phyloP scores from a whole-genome alignment of 1,140 invertebrate species.

The Nixonia krombeini region DNA sequence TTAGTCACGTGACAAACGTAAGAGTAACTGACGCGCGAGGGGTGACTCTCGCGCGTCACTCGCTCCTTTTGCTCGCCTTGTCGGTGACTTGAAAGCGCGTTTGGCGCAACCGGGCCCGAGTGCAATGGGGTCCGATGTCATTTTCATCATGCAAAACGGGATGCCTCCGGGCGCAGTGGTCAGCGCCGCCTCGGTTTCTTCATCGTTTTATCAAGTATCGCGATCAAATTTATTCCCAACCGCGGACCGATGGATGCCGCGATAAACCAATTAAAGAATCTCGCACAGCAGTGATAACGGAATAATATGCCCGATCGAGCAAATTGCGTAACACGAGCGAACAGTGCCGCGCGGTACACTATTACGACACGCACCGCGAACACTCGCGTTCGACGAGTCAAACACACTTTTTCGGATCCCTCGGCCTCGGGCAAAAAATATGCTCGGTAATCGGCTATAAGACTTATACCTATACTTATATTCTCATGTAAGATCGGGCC shows the following conservation, averaged over 20 bases:
- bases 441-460: conserved; percentile 50
- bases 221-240: conserved; percentile 14
- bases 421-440: conserved; percentile 31
- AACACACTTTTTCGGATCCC: conserved; percentile 22
- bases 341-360: no score
- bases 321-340: no score
- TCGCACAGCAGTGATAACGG: no score
- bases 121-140: conserved; percentile 37
- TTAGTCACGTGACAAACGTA: conserved; percentile 54
- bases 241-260: no score
- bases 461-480: conserved; percentile 48
- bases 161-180: no score
- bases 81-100: conserved; percentile 41
- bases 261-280: no score
- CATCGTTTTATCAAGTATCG: background rate
- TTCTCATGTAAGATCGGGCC: conserved; percentile 48
- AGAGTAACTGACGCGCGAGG: conserved; percentile 51
- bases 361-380: no score
- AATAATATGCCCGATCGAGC: no score
- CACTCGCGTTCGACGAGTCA: no score
- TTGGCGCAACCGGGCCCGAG: conserved; percentile 28
- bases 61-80: conserved; percentile 45
- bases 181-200: no score
- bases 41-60: conserved; percentile 31
- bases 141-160: conserved; percentile 25